A percentile compares a stretch with the other conserved stretches of the same genome.
phyloP scores from a whole-genome alignment of 2,888 invertebrate species.

The Panzeria rudis region DNA sequence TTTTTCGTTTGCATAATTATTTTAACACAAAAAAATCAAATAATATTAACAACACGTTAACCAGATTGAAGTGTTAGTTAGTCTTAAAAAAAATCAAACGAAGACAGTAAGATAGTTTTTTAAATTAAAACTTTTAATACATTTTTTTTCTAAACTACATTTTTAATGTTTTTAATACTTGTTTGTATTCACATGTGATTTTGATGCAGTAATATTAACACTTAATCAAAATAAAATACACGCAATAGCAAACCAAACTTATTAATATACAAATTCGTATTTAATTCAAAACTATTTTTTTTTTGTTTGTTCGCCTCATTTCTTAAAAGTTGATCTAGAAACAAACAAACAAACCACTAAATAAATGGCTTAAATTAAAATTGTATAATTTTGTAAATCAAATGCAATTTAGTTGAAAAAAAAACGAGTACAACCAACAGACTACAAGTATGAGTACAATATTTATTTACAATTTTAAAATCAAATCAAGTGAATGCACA shows the following conservation, averaged over 20 bases:
- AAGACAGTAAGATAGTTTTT: constrained; percentile 17
- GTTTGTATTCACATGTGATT: neutral
- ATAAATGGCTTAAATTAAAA: constrained; percentile 53
- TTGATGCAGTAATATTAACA: constrained; percentile 6
- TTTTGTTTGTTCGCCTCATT: constrained; percentile 25
- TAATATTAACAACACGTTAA: constrained; percentile 44
- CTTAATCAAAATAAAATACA: constrained; percentile 26
- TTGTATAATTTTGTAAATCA: constrained; percentile 63
- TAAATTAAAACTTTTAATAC: constrained; percentile 12
- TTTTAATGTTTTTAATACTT: constrained; percentile 33
- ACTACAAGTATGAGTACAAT: constrained; percentile 18
- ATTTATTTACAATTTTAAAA: constrained; percentile 56
- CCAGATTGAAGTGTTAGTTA: constrained; percentile 50
- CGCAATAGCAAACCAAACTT: constrained; percentile 24
- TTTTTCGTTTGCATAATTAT: constrained; percentile 61
- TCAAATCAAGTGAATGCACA: constrained; percentile 55
- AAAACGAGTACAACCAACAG: constrained; percentile 27
- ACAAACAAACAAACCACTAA: constrained; percentile 14
- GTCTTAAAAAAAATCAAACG: constrained; percentile 26
- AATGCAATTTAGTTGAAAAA: constrained; percentile 58
- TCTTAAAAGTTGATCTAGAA: constrained; percentile 33
- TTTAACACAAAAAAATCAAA: constrained; percentile 40
- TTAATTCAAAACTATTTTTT: constrained; percentile 34
- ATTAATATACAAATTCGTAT: constrained; percentile 47
- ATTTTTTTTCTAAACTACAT: constrained; percentile 33